phyloP scores from a whole-genome alignment of 1,140 invertebrate genomes.

The Proctacanthus coquilletti region DNA sequence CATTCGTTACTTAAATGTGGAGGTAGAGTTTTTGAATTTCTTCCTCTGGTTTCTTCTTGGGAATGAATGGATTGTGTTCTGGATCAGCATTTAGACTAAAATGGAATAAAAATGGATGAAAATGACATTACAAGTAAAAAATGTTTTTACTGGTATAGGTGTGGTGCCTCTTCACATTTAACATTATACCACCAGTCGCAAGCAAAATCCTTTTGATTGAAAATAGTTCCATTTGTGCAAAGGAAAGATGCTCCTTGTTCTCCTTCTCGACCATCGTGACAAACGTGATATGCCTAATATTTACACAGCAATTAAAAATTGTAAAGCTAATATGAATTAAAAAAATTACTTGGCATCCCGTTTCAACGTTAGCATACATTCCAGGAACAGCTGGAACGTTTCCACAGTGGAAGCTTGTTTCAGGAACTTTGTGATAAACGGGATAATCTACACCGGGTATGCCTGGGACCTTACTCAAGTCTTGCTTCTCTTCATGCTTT shows the following conservation, averaged over 20 bases:
- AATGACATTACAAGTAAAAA: conserved; percentile 2
- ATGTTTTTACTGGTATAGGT: conserved; percentile 19
- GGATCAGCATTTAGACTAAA: conserved; percentile 61
- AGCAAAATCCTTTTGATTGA: conserved; percentile 72
- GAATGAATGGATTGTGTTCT: conserved; percentile 58
- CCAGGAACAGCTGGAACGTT: conserved; percentile 59
- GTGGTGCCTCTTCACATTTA: conserved; percentile 51
- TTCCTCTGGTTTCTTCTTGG: conserved; percentile 48
- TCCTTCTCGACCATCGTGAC: conserved; percentile 66
- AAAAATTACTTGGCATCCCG: conserved; percentile 57
- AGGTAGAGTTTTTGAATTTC: too few species aligned
- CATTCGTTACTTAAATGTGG: too few species aligned
- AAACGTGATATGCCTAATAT: conserved; percentile 61
- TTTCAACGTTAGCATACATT: conserved; percentile 77
- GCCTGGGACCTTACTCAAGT: conserved; percentile 63
- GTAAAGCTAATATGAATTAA: too few species aligned
- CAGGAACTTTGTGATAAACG: conserved; percentile 54
- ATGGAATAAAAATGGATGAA: conserved; percentile 15
- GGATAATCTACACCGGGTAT: conserved; percentile 58
- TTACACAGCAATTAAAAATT: neutral
- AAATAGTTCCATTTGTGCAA: conserved; percentile 77
- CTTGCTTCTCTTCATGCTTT: conserved; percentile 45
- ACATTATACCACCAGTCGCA: conserved; percentile 93
- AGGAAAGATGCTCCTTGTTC: conserved; percentile 66
- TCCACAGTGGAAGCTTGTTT: conserved; percentile 62